Conservation (phyloP, 2,113 vertebrate genomes). For the Acrocephalus arundinaceus region DNA sequence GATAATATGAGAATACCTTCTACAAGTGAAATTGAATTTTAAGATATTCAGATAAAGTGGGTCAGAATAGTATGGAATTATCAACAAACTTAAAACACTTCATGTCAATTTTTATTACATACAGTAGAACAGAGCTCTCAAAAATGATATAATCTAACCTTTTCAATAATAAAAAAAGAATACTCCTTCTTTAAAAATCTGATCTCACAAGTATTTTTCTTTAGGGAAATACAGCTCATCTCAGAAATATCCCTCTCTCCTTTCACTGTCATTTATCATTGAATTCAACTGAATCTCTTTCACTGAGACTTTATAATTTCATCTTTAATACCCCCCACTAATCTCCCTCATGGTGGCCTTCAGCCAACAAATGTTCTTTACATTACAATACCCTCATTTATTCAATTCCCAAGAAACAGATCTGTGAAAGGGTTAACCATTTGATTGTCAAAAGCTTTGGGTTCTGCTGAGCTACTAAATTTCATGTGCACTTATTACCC, state of each 20-base stretch:
- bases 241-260: constrained; percentile 55
- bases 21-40: constrained; percentile 72
- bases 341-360: constrained; percentile 68
- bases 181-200: constrained; percentile 56
- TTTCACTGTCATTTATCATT: constrained; percentile 59
- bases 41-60: constrained; percentile 72
- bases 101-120: constrained; percentile 72
- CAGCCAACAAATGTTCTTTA: constrained; percentile 67
- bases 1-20: constrained; percentile 68
- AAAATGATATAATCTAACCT: constrained; percentile 68
- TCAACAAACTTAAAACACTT: constrained; percentile 74
- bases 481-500: constrained; percentile 52
- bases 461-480: constrained; percentile 61
- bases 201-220: constrained; percentile 61
- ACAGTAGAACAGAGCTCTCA: constrained; percentile 60
- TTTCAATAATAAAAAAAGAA: constrained; percentile 63
- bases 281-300: constrained; percentile 68
- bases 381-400: constrained; percentile 65
- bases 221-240: constrained; percentile 62
- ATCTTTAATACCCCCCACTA: constrained; percentile 69
- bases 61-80: constrained; percentile 68
- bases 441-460: constrained; percentile 65
- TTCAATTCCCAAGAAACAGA: constrained; percentile 50
- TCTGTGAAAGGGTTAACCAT: constrained; percentile 51
- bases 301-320: constrained; percentile 68